Evolutionary conservation across 2,888 invertebrate species (phyloP).

Genomic region (Drosophila lacicola): DNA sequence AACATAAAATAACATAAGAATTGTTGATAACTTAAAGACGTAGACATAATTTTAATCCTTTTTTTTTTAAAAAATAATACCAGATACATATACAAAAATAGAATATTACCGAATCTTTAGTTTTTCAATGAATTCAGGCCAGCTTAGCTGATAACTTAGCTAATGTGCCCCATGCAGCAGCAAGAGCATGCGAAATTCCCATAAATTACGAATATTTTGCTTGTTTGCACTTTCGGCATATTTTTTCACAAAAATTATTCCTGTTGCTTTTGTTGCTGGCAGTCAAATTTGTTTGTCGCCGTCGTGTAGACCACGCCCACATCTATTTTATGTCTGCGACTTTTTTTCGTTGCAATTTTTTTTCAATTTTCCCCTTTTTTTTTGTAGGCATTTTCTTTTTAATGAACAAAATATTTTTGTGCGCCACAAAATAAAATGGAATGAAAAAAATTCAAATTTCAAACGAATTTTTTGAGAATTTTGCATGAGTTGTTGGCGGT

Average conservation of each 20-base stretch:
- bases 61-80: no score
- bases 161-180: conserved; percentile 24
- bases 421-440: conserved; percentile 2
- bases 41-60: no score
- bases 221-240: conserved; percentile 74
- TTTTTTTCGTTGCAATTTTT: conserved; percentile 29
- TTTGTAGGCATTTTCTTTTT: conserved; percentile 15
- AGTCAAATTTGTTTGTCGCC: conserved; percentile 67
- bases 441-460: conserved; percentile 37
- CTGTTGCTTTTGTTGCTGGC: conserved; percentile 42
- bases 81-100: no score
- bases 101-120: no score
- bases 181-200: conserved; percentile 43
- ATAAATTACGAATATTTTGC: conserved; percentile 73
- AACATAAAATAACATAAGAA: no score
- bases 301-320: conserved; percentile 59
- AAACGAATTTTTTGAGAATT: conserved; percentile 55
- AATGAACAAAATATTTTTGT: conserved; percentile 32
- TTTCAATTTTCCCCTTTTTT: conserved; percentile 3
- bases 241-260: conserved; percentile 40
- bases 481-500: conserved; percentile 37
- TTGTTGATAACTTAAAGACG: no score
- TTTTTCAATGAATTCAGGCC: no score
- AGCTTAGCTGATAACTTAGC: background rate
- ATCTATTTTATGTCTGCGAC: conserved; percentile 50